Base-by-base conservation (phyloP, 1,140 invertebrate genomes). In the Drosophila sp. region DNA sequence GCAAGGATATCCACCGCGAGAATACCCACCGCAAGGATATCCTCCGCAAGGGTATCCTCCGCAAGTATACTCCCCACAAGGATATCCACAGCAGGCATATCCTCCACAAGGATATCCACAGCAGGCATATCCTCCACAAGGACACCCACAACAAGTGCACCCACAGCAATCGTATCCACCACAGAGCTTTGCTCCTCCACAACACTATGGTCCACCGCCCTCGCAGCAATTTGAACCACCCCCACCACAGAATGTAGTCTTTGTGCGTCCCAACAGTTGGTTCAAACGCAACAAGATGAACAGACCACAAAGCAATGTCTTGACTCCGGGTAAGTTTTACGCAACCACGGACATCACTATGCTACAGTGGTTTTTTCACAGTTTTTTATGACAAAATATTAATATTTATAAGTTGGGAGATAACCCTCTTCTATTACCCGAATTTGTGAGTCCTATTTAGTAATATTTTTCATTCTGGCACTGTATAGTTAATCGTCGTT, bases 241-340 rank as follows among this genome's bases (percentile, higher is more conserved):
- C 0, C 50, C 46, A 1, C 18, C 38, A 3, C 13, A 54, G 5
- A 27, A 48, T 11, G 36, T 50, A 14, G 40, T 66, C 16, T 61
- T 50, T 14, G 41, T 9, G 7, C 70, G 66, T 11, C 46, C 51
- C 7, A 36, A 2, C 6, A 70, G 78, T 16, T 87, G 75, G 11
- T 76, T 13, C 5, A 38, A 29, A 0, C 53, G 38, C 13, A 50
- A 14, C 29, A 46, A 32, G 18, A 62, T 11, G 11, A 83, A 83
- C 38, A 66, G 64, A 34, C 75, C 82, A 0, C 82, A 86, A 43
- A 21, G 14, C 8, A 78, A 78, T 54, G 64, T 54, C 3, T 16
- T 87, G 9, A 46, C 36, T 14, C 11, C 79, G 32, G 83, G 83
- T 87, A 38, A 58, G 76, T 53, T 18, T 14, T 2, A 38, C 0